Percentiles rank a stretch among this genome's conserved stretches.
Evolutionary conservation across 2,113 vertebrate genomes (phyloP).

Genomic region (Donacobius atricapilla): DNA sequence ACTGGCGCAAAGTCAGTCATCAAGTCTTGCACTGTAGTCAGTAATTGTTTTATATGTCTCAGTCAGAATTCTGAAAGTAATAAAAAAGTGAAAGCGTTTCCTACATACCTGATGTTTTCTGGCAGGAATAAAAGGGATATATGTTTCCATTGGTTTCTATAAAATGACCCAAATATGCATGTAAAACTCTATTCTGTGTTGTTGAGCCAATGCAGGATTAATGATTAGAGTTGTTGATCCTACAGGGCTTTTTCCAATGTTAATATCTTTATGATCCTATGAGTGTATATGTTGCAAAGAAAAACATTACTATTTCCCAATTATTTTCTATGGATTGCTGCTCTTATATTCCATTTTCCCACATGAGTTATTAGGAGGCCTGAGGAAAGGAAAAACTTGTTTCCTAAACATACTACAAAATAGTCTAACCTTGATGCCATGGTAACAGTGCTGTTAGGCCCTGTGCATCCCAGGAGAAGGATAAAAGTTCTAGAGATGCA

Average conservation of each 20-base stretch:
- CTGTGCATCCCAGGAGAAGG: not conserved
- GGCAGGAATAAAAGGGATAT: not conserved
- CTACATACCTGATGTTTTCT: not conserved
- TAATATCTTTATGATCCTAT: not conserved
- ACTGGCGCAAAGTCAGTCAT: not conserved
- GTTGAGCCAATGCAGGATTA: not conserved
- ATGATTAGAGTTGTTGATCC: not conserved
- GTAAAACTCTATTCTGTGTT: not conserved
- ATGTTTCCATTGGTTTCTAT: not conserved
- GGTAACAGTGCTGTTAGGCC: not conserved
- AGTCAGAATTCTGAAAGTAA: not conserved
- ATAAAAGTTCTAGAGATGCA: not conserved
- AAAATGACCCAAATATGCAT: not conserved
- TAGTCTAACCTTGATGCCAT: not conserved
- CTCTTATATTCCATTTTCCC: not conserved
- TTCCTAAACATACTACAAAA: not conserved
- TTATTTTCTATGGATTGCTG: not conserved
- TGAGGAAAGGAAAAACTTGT: not conserved
- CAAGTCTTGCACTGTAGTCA: not conserved
- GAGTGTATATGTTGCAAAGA: not conserved
- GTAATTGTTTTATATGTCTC: not conserved
- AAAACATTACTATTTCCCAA: not conserved
- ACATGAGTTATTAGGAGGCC: not conserved
- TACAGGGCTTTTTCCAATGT: not conserved
- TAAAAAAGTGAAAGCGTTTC: not conserved